Evolutionary conservation across 2,113 vertebrate species (phyloP).

Genomic region (Microcebus griseorufus): DNA sequence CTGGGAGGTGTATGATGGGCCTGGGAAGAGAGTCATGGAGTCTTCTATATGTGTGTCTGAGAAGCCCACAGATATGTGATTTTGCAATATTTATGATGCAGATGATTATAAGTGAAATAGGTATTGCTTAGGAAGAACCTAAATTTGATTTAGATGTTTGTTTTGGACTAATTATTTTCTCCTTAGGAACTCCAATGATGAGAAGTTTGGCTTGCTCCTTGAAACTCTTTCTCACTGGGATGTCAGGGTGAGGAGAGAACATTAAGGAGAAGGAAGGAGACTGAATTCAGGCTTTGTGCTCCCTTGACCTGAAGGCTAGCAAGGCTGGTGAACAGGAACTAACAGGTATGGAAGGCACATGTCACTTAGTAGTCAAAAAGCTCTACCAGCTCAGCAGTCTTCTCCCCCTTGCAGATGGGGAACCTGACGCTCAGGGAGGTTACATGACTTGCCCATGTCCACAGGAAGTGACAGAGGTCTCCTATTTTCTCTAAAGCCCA

Average conservation of each 20-base stretch:
- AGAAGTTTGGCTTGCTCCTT: not conserved
- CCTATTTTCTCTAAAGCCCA: not conserved
- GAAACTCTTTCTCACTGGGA: not conserved
- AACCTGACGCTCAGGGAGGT: not conserved
- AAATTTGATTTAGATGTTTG: not conserved
- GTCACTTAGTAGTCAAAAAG: not conserved
- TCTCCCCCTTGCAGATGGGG: not conserved
- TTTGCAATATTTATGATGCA: not conserved
- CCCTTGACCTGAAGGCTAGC: not conserved
- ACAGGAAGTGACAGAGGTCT: not conserved
- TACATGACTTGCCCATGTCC: too few species aligned
- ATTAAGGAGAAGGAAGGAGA: not conserved
- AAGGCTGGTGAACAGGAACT: not conserved
- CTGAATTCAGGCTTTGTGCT: not conserved
- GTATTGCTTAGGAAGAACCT: not conserved
- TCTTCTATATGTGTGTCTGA: not conserved
- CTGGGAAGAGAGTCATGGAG: not conserved
- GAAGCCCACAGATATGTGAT: not conserved
- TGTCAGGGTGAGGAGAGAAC: not conserved
- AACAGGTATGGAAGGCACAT: accelerated
- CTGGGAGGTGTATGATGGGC: not conserved
- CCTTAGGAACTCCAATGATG: not conserved
- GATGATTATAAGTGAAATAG: not conserved
- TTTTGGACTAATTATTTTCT: not conserved
- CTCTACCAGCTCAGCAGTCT: accelerated